Percentiles rank a stretch among this genome's conserved stretches.
phyloP scores from a whole-genome alignment of 37 sponge, comb jelly and placozoan genomes.

The Beroe ovata region DNA sequence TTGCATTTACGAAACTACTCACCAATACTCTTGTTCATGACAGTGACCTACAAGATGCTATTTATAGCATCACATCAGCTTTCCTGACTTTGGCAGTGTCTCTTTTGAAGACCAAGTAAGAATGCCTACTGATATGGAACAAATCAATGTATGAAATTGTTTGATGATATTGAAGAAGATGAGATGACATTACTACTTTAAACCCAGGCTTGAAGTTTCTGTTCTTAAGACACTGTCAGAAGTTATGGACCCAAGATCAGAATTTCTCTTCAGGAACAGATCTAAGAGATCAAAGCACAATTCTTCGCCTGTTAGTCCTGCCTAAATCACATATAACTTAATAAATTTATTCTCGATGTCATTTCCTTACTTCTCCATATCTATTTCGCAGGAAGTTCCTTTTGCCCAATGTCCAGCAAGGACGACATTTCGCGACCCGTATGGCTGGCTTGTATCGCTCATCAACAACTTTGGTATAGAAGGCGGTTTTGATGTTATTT shows the following conservation, averaged over 20 bases:
- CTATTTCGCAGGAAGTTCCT: slow-evolving; percentile 22
- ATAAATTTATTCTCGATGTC: too few species aligned
- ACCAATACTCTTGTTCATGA: slow-evolving; percentile 53
- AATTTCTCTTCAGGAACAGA: slow-evolving; percentile 60
- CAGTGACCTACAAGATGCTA: slow-evolving; percentile 58
- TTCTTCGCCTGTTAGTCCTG: slow-evolving; percentile 10
- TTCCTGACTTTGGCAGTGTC: slow-evolving; percentile 24
- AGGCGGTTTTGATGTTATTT: slow-evolving; percentile 79
- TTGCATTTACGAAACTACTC: slow-evolving; percentile 49
- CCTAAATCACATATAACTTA: too few species aligned
- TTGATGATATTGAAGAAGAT: too few species aligned
- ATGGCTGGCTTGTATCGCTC: slow-evolving; percentile 87
- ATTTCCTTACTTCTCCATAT: background rate
- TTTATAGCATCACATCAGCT: slow-evolving; percentile 30
- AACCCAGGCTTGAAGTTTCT: background rate
- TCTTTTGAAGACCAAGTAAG: background rate
- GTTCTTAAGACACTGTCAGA: background rate
- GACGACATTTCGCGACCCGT: slow-evolving; percentile 54
- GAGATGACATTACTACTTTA: too few species aligned
- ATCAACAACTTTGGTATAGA: slow-evolving; percentile 84
- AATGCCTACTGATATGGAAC: too few species aligned
- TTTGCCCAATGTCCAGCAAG: slow-evolving; percentile 42
- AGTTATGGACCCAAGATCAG: slow-evolving; percentile 45
- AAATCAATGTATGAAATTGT: too few species aligned
- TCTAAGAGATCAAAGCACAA: slow-evolving; percentile 60